Conservation (phyloP, 2,113 vertebrate genomes). For the Dicaeum eximium region DNA sequence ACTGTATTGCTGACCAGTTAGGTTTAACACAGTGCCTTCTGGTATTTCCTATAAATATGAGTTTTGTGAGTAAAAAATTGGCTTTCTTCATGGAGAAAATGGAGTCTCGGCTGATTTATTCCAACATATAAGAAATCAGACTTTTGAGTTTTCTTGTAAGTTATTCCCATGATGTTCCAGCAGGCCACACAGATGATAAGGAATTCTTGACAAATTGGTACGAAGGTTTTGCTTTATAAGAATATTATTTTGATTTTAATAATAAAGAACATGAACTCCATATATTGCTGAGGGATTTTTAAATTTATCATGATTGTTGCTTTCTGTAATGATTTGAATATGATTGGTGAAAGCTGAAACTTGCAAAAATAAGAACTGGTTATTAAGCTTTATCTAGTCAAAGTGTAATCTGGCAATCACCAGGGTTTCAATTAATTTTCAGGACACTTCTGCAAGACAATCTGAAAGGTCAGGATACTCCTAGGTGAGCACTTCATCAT, state of each 20-base stretch:
- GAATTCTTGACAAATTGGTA: background rate
- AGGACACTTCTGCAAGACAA: background rate
- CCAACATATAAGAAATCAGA: background rate
- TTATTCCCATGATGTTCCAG: background rate
- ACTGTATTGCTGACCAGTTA: background rate
- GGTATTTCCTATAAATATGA: background rate
- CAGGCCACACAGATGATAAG: background rate
- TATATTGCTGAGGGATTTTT: background rate
- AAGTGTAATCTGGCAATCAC: background rate
- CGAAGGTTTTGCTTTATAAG: background rate
- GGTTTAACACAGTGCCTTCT: background rate
- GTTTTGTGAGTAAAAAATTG: background rate
- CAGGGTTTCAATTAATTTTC: background rate
- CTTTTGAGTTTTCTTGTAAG: background rate
- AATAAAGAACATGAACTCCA: background rate
- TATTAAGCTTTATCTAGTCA: background rate
- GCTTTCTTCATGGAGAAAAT: background rate
- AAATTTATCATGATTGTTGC: background rate
- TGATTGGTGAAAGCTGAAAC: background rate
- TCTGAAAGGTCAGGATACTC: background rate
- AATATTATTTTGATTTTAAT: background rate
- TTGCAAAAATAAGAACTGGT: background rate
- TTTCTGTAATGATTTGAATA: background rate
- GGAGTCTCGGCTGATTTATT: background rate
- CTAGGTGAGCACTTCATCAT: background rate